Base-by-base conservation (phyloP, 2,113 vertebrate genomes). In the Hepsetus odoe region DNA sequence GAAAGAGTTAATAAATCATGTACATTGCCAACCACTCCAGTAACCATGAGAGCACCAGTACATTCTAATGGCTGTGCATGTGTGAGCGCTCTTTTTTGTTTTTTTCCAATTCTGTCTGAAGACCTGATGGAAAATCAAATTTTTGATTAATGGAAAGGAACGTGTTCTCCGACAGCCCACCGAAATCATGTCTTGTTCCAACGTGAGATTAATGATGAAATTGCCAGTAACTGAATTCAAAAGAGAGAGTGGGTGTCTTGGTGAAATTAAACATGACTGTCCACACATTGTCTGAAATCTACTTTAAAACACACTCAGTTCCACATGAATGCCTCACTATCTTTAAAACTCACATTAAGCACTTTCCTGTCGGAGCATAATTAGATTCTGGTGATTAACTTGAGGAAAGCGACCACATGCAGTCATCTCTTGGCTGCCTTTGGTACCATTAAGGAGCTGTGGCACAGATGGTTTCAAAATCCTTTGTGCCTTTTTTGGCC, bases 321-420 rank as follows among this genome's bases (percentile, higher is more conserved):
- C 13, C 72, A 49, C 72, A 61, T 76, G 46, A 82, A 83, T 82
- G 80, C 71, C 83, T 81, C 53, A 74, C 79, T 67, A 69, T 77
- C 74, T 85, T 30, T 86, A 76, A 83, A 82, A 51, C 20, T 49
- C 78, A 80, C 87, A 85, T 64, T 40, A 46, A 61, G 35, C 70
- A 13, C 22, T 69, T 51, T 18, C 61, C 44, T 55, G 70, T 74
- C 46, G 83, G 55, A 82, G 86, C 85, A 75, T 82, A 87, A 92
- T 91, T 83, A 85, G 82, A 89, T 91, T 90, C 90, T 77, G 83
- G 80, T 91, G 89, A 91, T 92, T 90, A 91, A 84, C 83, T 85
- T 79, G 86, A 89, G 80, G 80, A 81, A 49, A 76, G 87, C 49
- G 64, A 65, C 66, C 28, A 73, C 72, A 80, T 77, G 62, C 77